These are phyloP conservation scores for Polymixis lichenea DNA, from an alignment of 2,888 invertebrate genomes.

Conservation along the genomic window DNA sequence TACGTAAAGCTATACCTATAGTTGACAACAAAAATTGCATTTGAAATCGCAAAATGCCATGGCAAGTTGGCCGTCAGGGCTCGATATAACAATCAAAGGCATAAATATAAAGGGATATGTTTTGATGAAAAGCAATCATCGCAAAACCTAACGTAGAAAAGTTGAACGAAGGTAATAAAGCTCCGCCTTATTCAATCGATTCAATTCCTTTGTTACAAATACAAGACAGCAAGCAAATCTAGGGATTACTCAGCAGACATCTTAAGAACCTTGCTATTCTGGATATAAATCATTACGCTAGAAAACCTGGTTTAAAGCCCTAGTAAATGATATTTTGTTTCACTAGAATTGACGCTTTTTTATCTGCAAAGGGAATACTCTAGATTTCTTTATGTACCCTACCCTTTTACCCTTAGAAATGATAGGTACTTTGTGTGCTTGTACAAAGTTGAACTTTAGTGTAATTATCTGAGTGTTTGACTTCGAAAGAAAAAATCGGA, in stretches of 20 bases:
- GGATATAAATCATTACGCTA: background rate
- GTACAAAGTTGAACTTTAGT: background rate
- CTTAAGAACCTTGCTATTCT: background rate
- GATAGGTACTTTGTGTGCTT: background rate
- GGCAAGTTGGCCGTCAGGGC: no score
- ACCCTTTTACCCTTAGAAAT: background rate
- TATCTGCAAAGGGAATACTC: background rate
- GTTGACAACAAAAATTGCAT: no score
- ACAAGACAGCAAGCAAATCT: background rate
- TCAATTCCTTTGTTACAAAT: slow-evolving; percentile 13
- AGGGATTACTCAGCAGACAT: slow-evolving; percentile 5
- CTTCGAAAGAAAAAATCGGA: background rate
- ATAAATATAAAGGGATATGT: background rate
- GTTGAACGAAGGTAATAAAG: background rate
- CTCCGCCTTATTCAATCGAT: background rate
- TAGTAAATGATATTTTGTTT: slow-evolving; percentile 1
- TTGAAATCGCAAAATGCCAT: no score
- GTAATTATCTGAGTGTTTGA: no score
- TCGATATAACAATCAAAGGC: background rate
- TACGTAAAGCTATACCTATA: no score
- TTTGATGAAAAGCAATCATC: background rate
- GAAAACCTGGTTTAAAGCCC: background rate
- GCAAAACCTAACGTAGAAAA: background rate
- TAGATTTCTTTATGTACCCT: background rate
- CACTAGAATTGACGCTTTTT: slow-evolving; percentile 8